Percentiles rank a stretch among this genome's conserved stretches.
Evolutionary conservation across 2,888 invertebrate species (phyloP).

Genomic region (Steinernema hermaphroditum): DNA sequence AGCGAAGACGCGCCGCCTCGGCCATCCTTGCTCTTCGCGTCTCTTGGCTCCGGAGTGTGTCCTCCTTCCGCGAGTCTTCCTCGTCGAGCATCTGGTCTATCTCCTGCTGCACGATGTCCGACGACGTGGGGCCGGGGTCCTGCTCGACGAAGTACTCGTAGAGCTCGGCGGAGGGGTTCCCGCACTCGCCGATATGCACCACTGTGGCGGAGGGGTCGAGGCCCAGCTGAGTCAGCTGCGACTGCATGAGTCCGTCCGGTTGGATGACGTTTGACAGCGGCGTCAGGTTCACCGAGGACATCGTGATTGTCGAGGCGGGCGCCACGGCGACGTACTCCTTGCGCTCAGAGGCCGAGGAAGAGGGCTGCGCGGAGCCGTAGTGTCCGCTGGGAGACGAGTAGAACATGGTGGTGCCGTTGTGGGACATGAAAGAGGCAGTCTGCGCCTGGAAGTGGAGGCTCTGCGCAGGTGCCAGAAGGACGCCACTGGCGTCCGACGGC

Average conservation of each 20-base stretch:
- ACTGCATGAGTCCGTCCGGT: slow-evolving; percentile 2
- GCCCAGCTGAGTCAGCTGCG: slow-evolving; percentile 7
- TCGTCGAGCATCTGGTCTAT: slow-evolving; percentile 30
- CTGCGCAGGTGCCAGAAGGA: background rate
- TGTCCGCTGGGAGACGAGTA: slow-evolving; percentile 1
- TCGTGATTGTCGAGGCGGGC: background rate
- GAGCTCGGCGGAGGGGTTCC: background rate
- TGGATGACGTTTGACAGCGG: slow-evolving; percentile 13
- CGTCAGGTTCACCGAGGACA: slow-evolving; percentile 12
- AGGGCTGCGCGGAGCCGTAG: background rate
- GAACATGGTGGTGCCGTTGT: background rate
- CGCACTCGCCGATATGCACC: slow-evolving; percentile 15
- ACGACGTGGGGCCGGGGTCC: too few relatives aligned
- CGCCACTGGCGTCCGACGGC: slow-evolving; percentile 1
- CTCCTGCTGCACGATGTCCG: background rate
- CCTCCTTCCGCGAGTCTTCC: slow-evolving; percentile 20
- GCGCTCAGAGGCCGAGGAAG: background rate
- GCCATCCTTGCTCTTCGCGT: slow-evolving; percentile 10
- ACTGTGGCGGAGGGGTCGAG: background rate
- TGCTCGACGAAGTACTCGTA: slow-evolving; percentile 22
- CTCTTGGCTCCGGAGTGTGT: background rate
- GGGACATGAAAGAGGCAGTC: slow-evolving; percentile 21
- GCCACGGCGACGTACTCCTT: background rate
- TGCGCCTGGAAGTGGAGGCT: slow-evolving; percentile 1
- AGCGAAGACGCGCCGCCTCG: slow-evolving; percentile 11